Evolutionary conservation across 2,113 vertebrate genomes (phyloP), one percentile per base, ranked within the genome.

Genomic region (Etia nguti): DNA sequence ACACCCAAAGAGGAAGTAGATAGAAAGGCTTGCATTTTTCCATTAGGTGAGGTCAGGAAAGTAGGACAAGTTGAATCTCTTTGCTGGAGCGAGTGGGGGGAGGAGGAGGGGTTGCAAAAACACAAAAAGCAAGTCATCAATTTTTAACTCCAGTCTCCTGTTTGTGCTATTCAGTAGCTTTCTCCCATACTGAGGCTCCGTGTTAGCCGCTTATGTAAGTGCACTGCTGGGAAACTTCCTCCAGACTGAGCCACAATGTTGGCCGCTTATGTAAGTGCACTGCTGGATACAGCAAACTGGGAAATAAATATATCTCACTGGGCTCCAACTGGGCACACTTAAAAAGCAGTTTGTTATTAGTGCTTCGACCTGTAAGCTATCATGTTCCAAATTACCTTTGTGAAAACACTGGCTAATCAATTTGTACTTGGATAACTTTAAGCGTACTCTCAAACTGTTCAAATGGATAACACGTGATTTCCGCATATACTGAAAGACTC

Each of bases 121-220:
- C 80, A 92, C 88, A 92, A 92, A 94, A 95, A 89, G 89, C 88
- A 92, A 91, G 92, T 93, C 93, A 94, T 95, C 84, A 87, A 94
- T 95, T 93, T 95, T 94, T 93, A 90, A 95, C 86, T 90, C 52
- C 60, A 2, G 62, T 90, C 75, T 90, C 68, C 60, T 80, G 82
- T 93, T 94, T 94, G 86, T 92, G 87, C 87, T 70, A 87, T 87
- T 92, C 88, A 81, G 92, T 90, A 86, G 91, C 91, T 93, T 86
- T 92, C 86, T 80, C 41, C 52, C 46, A n/a, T 26, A 84, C 81
- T 9, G 52, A 83, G 89, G 77, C 38, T 81, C 36, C 16, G 57
- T 29, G 84, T 83, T 68, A 84, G 81, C 86, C 20, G 31, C 87
- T 94, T 91, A 92, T 43, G 85, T 84, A 92, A 93, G 88, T 26